These are phyloP conservation scores for Excalfactoria chinensis DNA, from an alignment of 2,113 vertebrate species.

Conservation along the genomic window DNA sequence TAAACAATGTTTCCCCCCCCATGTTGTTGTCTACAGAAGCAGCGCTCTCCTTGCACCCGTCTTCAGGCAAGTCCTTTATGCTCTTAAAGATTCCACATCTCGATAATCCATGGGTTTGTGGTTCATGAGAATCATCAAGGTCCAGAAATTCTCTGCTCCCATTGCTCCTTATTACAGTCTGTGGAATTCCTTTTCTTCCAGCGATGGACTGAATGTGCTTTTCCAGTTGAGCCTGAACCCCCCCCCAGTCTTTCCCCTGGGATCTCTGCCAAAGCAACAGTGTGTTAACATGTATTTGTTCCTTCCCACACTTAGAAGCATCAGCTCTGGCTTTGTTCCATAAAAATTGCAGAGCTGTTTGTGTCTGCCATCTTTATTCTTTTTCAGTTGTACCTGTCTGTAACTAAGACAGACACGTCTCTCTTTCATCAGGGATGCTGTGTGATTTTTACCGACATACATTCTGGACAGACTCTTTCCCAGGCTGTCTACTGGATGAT, in stretches of 20 bases:
- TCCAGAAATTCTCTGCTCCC: background rate
- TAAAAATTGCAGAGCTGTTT: background rate
- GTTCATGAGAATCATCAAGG: background rate
- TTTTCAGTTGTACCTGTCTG: background rate
- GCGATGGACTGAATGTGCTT: background rate
- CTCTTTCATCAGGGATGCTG: background rate
- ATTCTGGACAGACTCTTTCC: background rate
- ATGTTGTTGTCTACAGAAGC: background rate
- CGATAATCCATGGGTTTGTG: background rate
- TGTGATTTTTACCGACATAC: background rate
- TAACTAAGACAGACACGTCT: background rate
- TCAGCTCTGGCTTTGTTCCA: background rate
- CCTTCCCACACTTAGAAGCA: background rate
- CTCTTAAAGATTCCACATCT: background rate
- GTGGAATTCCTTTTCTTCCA: background rate
- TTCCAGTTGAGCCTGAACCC: background rate
- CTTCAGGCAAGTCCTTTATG: background rate
- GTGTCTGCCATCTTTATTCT: background rate
- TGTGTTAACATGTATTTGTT: background rate
- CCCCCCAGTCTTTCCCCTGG: rapidly evolving
- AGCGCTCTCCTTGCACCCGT: background rate
- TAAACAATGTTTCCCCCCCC: background rate
- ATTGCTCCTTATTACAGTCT: background rate
- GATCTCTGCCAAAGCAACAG: background rate
- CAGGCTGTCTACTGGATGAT: background rate